Percentiles rank a stretch among this genome's conserved stretches.
Evolutionary conservation across 2,888 invertebrate genomes (phyloP).

Genomic region (Falcaria lacertinaria): DNA sequence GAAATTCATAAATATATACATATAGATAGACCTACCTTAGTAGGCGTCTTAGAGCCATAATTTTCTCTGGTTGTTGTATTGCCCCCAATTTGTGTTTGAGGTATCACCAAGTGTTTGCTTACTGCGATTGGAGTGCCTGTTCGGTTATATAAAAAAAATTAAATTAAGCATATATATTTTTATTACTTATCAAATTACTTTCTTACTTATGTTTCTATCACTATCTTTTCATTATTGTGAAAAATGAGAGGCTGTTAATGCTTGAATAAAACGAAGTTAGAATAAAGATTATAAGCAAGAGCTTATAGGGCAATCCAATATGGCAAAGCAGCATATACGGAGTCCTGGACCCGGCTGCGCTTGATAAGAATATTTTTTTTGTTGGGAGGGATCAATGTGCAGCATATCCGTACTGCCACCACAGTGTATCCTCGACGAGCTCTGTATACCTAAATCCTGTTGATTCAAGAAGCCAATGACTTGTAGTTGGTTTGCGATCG

Average conservation of each 20-base stretch:
- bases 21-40: slow-evolving; percentile 50
- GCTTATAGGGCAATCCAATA: too few relatives aligned
- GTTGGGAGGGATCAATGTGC: too few relatives aligned
- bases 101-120: slow-evolving; percentile 93
- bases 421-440: too few relatives aligned
- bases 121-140: slow-evolving; percentile 92
- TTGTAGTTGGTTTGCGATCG: slow-evolving; percentile 86
- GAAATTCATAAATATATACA: background rate
- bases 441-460: slow-evolving; percentile 84
- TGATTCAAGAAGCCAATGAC: slow-evolving; percentile 94
- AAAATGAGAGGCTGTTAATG: too few relatives aligned
- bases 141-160: slow-evolving; percentile 4
- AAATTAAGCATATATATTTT: background rate
- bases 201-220: too few relatives aligned
- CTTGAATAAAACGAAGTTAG: too few relatives aligned
- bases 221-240: too few relatives aligned
- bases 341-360: too few relatives aligned
- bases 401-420: too few relatives aligned
- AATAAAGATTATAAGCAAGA: too few relatives aligned
- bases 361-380: too few relatives aligned
- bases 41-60: slow-evolving; percentile 61
- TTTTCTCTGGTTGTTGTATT: slow-evolving; percentile 67
- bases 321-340: too few relatives aligned
- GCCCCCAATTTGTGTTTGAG: slow-evolving; percentile 76
- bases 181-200: background rate